Evolutionary conservation across 2,888 invertebrate genomes (phyloP).

Genomic region (Hirtodrosophila duncani): DNA sequence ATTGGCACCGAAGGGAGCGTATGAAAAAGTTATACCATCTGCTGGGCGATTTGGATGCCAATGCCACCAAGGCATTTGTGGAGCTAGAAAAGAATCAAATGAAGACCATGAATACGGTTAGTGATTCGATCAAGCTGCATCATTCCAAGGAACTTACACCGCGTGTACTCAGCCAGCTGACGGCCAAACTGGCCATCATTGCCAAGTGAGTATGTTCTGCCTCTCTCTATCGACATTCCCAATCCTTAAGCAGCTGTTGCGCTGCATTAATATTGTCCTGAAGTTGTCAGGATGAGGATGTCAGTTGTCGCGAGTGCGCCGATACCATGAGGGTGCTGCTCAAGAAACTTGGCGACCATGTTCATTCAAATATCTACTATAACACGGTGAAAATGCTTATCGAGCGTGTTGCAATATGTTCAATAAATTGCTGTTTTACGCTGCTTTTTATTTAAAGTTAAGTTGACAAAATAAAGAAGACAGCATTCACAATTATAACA

Average conservation of each 20-base stretch:
- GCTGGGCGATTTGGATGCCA: constrained; percentile 95
- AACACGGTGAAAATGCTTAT: constrained; percentile 96
- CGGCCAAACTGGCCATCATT: constrained; percentile 80
- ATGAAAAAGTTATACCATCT: constrained; percentile 96
- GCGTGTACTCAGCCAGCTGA: constrained; percentile 86
- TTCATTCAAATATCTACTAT: constrained; percentile 96
- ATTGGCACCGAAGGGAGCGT: constrained; percentile 88
- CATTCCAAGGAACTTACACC: constrained; percentile 83
- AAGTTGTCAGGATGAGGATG: constrained; percentile 92
- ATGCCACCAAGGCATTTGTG: constrained; percentile 94
- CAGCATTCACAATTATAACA: no score
- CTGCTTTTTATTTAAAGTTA: no score
- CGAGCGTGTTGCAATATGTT: constrained; percentile 96
- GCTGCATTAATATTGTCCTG: constrained; percentile 92
- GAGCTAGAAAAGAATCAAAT: constrained; percentile 95
- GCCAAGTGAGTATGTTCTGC: constrained; percentile 78
- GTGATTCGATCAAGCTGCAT: constrained; percentile 92
- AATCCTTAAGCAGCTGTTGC: constrained; percentile 86
- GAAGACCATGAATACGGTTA: constrained; percentile 88
- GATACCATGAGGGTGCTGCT: constrained; percentile 89
- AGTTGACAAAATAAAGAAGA: no score
- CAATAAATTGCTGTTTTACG: no score
- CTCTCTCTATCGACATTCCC: no score
- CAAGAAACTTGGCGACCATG: constrained; percentile 94
- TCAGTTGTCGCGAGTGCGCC: constrained; percentile 96